Evolutionary conservation across 2,888 invertebrate genomes (phyloP).

Genomic region (Limnephilus auricula): DNA sequence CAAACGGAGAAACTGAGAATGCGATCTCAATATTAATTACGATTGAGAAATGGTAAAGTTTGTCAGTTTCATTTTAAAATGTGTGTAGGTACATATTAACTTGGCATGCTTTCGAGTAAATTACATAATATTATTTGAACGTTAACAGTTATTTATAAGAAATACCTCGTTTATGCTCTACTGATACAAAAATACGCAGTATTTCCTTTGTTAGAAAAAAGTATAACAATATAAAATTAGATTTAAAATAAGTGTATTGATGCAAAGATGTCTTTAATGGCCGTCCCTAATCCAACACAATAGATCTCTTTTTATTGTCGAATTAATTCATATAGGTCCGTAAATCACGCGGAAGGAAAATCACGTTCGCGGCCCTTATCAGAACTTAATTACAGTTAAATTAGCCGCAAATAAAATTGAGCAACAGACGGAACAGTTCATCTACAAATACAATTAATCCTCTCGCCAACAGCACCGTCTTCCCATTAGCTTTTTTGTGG

Average conservation of each 20-base stretch:
- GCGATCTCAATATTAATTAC: background rate
- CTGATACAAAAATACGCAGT: too few species aligned
- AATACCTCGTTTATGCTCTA: too few species aligned
- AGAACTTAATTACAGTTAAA: constrained; percentile 56
- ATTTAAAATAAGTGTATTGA: background rate
- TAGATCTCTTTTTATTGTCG: background rate
- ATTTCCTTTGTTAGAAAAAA: background rate
- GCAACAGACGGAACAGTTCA: constrained; percentile 13
- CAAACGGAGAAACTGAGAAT: background rate
- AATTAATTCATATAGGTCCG: background rate
- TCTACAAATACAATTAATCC: constrained; percentile 43
- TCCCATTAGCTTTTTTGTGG: constrained; percentile 49
- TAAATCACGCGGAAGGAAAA: background rate
- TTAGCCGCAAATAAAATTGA: constrained; percentile 53
- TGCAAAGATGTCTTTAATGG: background rate
- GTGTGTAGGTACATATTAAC: background rate
- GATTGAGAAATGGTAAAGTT: background rate
- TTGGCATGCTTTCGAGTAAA: background rate
- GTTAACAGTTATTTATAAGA: background rate
- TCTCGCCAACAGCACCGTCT: background rate
- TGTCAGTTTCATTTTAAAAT: too few species aligned
- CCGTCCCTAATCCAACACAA: background rate
- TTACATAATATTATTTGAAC: background rate
- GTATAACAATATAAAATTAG: too few species aligned
- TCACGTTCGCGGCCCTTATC: constrained; percentile 29